phyloP scores from a whole-genome alignment of 2,797 vertebrate species.

The Semotilus atromaculatus region DNA sequence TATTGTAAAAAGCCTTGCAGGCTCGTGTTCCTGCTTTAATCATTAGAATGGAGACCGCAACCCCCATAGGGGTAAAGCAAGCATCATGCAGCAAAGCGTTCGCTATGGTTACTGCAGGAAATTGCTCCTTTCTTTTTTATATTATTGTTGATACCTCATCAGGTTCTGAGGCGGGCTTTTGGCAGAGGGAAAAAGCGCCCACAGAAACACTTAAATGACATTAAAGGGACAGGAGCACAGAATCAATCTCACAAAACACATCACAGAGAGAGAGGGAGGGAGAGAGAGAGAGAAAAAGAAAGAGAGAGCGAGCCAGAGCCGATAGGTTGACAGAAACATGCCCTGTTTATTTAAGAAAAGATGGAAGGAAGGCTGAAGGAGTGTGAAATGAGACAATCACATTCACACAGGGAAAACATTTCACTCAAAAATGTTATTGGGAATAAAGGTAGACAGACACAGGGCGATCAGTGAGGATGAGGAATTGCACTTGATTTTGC shows the following conservation, averaged over 20 bases:
- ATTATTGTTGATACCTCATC: constrained; percentile 34
- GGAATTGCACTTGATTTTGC: background rate
- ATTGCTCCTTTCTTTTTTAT: constrained; percentile 36
- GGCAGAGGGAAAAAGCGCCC: constrained; percentile 21
- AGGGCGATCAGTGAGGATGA: constrained; percentile 3
- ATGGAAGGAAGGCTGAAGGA: constrained; percentile 9
- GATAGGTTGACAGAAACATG: constrained; percentile 10
- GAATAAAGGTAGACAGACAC: background rate
- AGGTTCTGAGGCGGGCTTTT: constrained; percentile 10
- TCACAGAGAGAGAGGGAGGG: background rate
- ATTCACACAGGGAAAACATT: constrained; percentile 14
- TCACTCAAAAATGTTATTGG: constrained; percentile 11
- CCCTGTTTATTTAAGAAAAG: constrained; percentile 5
- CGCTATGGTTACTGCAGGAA: constrained; percentile 50
- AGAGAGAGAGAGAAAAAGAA: background rate
- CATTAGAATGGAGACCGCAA: constrained; percentile 32
- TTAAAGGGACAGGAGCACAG: constrained; percentile 48
- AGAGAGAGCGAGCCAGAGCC: background rate
- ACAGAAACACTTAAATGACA: constrained; percentile 53
- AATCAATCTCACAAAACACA: constrained; percentile 46
- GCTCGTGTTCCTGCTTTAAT: constrained; percentile 51
- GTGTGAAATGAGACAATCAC: constrained; percentile 17
- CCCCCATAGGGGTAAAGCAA: constrained; percentile 31
- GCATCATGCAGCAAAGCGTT: constrained; percentile 24
- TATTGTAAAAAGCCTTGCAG: constrained; percentile 44